Evolutionary conservation across 2,113 vertebrate genomes (phyloP).

Genomic region (Oplegnathus fasciatus): DNA sequence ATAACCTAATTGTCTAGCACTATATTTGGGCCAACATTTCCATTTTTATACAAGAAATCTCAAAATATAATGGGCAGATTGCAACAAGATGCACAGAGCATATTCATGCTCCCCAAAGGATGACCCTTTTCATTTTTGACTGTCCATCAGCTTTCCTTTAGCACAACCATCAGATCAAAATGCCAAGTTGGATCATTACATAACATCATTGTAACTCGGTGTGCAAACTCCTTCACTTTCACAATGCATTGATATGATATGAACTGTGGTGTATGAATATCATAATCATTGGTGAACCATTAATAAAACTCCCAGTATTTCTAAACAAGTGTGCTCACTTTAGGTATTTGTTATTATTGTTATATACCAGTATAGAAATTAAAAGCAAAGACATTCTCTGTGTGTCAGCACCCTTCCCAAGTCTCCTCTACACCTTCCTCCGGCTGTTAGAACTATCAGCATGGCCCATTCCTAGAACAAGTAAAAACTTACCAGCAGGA

Average conservation of each 20-base stretch:
- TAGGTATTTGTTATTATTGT: neutral
- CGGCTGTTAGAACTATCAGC: constrained; percentile 27
- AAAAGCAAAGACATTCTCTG: neutral
- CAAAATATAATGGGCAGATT: neutral
- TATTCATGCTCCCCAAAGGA: neutral
- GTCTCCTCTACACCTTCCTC: constrained; percentile 13
- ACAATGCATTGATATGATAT: neutral
- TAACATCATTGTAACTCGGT: neutral
- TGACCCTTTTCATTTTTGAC: neutral
- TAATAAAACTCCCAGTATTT: neutral
- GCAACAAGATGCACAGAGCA: neutral
- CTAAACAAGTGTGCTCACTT: neutral
- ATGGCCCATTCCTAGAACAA: constrained; percentile 23
- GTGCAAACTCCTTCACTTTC: neutral
- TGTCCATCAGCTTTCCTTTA: neutral
- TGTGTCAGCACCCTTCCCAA: neutral
- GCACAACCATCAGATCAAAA: neutral
- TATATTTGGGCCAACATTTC: too few species aligned
- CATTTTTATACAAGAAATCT: neutral
- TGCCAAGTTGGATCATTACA: neutral
- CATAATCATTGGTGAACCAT: neutral
- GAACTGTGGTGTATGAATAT: neutral
- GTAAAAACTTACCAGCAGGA: constrained; percentile 53
- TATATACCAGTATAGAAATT: neutral
- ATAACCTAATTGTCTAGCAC: neutral